These are phyloP conservation scores for Symphodus melops DNA, from an alignment of 2,113 vertebrate species.

Conservation along the genomic window DNA sequence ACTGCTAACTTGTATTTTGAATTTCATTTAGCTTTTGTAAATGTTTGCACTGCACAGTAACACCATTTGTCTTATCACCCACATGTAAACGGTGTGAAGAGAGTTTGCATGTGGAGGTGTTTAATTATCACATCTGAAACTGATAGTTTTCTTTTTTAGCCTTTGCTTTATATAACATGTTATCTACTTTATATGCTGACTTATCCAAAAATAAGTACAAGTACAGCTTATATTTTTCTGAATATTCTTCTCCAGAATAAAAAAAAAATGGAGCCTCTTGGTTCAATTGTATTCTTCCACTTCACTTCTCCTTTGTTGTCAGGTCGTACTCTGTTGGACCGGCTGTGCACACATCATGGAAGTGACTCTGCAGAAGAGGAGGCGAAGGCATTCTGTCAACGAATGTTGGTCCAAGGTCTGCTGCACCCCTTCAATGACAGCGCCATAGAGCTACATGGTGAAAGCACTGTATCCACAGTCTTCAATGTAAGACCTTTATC, in stretches of 20 bases:
- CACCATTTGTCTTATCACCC: constrained; percentile 31
- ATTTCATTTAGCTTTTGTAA: background rate
- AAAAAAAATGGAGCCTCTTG: background rate
- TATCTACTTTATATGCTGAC: background rate
- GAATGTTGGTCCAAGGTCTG: constrained; percentile 88
- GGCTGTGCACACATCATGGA: constrained; percentile 86
- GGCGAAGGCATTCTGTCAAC: constrained; percentile 89
- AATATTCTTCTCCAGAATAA: background rate
- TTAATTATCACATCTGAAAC: constrained; percentile 73
- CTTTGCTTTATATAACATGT: background rate
- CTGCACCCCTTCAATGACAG: constrained; percentile 90
- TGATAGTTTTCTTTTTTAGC: constrained; percentile 20
- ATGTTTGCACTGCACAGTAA: constrained; percentile 35
- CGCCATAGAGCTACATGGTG: constrained; percentile 83
- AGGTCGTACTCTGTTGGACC: constrained; percentile 85
- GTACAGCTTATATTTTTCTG: background rate
- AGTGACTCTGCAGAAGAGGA: constrained; percentile 82
- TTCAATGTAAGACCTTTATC: constrained; percentile 86
- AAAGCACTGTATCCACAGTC: constrained; percentile 65
- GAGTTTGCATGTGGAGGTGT: constrained; percentile 62
- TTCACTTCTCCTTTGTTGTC: constrained; percentile 11
- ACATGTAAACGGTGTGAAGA: constrained; percentile 28
- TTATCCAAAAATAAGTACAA: constrained; percentile 4
- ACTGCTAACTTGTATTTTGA: background rate
- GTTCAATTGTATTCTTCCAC: background rate